Evolutionary conservation across 2,797 vertebrate genomes (phyloP), one percentile per base, ranked within the genome.

Genomic region (Semotilus atromaculatus): DNA sequence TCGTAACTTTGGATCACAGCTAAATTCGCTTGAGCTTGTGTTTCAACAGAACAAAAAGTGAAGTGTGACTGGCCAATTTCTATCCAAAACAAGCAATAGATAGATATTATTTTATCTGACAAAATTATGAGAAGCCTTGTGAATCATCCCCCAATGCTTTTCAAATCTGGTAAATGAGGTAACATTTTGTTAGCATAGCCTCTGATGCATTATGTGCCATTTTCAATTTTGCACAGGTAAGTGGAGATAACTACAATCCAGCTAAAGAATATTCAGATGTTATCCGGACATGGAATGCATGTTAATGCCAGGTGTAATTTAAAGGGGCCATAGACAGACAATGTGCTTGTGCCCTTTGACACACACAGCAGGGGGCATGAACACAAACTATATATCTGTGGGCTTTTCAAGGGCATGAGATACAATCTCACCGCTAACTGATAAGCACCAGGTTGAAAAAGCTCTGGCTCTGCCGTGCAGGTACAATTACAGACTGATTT

Each of bases 401-500:
- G 53, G 64, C 34, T 78, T 53, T 78, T 76, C 66, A 81, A 81
- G 34, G n/a, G 67, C 64, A 58, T 74, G 23, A 34, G 40, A 78
- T 64, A 78, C 72, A 82, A 77, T 34, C 34, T 70, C 43, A 23
- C 55, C 2, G 26, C 40, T 58, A 34, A 68, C 60, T 68, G 79
- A 81, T 36, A 81, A 66, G 70, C 31, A 34, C 48, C 31, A 48
- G 60, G 48, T 64, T 66, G 48, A 53, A 51, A 34, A 74, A 66
- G 60, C 68, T 66, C 19, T 23, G 29, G n/a, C 43, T 66, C 68
- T 66, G 58, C 5, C 0, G 29, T 29, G 55, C 58, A 64, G 71
- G 13, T 62, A 74, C 60, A 74, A 70, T 70, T 82, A 82, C 38
- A 6, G 36, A 68, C 19, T 43, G 40, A 85, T 73, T 80, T 79